Evolutionary conservation across 2,113 vertebrate species (phyloP), one percentile per base, ranked within the genome.

Genomic region (Sciurus niger): DNA sequence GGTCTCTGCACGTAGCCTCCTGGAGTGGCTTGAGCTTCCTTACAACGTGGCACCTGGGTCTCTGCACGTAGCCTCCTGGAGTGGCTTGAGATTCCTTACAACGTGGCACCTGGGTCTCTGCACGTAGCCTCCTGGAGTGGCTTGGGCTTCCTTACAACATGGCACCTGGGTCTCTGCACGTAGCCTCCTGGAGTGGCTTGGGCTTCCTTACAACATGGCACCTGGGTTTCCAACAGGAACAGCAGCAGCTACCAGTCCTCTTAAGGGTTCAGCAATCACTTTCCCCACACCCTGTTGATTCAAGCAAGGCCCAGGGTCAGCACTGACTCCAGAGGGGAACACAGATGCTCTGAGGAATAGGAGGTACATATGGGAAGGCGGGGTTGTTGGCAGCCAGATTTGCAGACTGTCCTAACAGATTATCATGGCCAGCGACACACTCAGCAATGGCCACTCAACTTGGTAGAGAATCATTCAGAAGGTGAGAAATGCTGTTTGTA

Each of bases 291-390:
- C 16, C 7, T 22, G 6, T 37, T 43, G 5, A 2, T 48, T 63
- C 70, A 65, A 70, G n/a, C 30, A 55, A 95, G 55, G 25, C 0
- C 43, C 13, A 34, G n/a, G 43, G 13, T 7, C 51, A 58, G 51
- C 7, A 46, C 25, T 11, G 18, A 40, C n/a, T 77, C 25, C 32
- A 82, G 78, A 53, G 34, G 22, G 46, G 34, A 63, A 40, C 48
- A 24, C 28, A 7, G 6, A 28, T 34, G 11, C 37, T 1, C 0
- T 1, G 34, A 67, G 18, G 67, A 51, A 46, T 0, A 17, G 48
- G 63, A 43, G 20, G 17, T 83, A 7, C 8, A 3, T 30, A 5
- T 30, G 4, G 24, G 25, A 28, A 24, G 25, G 9, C 4, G 40
- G 40, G 40, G 40, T 4, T 40, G 40, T 40, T 40, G 40, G 40